Conservation (phyloP, 2,113 vertebrate genomes). For the Elephas maximus region DNA sequence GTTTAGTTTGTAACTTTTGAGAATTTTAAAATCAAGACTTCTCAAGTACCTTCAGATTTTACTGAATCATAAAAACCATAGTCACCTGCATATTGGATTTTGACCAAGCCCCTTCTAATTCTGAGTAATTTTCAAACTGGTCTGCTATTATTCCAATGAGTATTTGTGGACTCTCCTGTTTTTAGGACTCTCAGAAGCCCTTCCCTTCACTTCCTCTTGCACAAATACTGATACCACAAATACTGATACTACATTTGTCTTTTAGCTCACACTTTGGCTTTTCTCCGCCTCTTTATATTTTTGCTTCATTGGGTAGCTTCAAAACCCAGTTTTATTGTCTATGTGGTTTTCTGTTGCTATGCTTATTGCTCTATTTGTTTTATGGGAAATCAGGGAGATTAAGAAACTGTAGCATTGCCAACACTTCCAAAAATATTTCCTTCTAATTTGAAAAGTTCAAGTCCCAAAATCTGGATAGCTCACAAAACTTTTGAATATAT, state of each 20-base stretch:
- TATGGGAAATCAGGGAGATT: neutral
- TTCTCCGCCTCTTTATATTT: neutral
- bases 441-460: neutral
- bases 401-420: neutral
- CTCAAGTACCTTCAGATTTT: too few relatives aligned
- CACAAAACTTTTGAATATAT: too few relatives aligned
- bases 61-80: too few relatives aligned
- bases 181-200: neutral
- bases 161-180: too few relatives aligned
- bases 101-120: too few relatives aligned
- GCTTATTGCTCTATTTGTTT: neutral
- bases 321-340: neutral
- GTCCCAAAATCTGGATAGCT: too few relatives aligned
- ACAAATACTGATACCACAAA: neutral
- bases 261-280: neutral
- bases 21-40: too few relatives aligned
- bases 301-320: neutral
- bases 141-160: too few relatives aligned
- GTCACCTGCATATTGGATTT: too few relatives aligned
- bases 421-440: neutral
- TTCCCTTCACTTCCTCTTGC: neutral
- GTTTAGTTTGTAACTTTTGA: too few relatives aligned
- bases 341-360: too few relatives aligned
- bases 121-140: too few relatives aligned
- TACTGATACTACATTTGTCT: neutral